These are phyloP conservation scores for Sciaenops ocellatus DNA, from an alignment of 2,797 vertebrate species.

Conservation along the genomic window DNA sequence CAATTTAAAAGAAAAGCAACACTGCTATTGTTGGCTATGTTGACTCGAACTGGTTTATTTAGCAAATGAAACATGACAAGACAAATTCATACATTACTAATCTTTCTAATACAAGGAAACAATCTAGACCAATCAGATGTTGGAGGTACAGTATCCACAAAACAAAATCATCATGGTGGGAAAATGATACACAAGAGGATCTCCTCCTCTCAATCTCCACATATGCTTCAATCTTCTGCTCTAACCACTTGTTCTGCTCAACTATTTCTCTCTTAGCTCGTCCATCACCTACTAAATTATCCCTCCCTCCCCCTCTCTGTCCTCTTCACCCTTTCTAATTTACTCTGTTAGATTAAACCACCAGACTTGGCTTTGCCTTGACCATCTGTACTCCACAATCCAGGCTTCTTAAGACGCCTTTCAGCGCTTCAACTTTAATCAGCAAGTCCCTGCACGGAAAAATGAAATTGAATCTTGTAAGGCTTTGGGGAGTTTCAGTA, in stretches of 20 bases:
- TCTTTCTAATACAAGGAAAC: background rate
- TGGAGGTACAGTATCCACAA: background rate
- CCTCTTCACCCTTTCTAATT: slow-evolving; percentile 7
- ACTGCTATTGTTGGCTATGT: fast-evolving
- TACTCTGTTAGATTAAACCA: slow-evolving; percentile 40
- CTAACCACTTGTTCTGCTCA: background rate
- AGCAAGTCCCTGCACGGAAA: background rate
- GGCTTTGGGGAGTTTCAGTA: background rate
- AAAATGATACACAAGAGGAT: background rate
- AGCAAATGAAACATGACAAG: background rate
- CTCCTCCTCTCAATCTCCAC: slow-evolving; percentile 9
- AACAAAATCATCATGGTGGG: background rate
- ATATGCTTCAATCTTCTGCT: slow-evolving; percentile 9
- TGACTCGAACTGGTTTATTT: background rate
- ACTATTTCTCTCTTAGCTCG: background rate
- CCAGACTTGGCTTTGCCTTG: slow-evolving; percentile 30
- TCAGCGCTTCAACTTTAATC: slow-evolving; percentile 22
- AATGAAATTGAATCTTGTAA: slow-evolving; percentile 12
- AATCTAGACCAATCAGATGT: slow-evolving; percentile 8
- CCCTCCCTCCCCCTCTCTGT: slow-evolving; percentile 2
- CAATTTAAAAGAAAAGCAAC: background rate
- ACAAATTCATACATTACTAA: background rate
- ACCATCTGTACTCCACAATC: slow-evolving; percentile 50
- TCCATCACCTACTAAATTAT: slow-evolving; percentile 4
- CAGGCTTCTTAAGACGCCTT: slow-evolving; percentile 19